Conservation (phyloP, 2,113 vertebrate species). For the Brevimyrus niger region DNA sequence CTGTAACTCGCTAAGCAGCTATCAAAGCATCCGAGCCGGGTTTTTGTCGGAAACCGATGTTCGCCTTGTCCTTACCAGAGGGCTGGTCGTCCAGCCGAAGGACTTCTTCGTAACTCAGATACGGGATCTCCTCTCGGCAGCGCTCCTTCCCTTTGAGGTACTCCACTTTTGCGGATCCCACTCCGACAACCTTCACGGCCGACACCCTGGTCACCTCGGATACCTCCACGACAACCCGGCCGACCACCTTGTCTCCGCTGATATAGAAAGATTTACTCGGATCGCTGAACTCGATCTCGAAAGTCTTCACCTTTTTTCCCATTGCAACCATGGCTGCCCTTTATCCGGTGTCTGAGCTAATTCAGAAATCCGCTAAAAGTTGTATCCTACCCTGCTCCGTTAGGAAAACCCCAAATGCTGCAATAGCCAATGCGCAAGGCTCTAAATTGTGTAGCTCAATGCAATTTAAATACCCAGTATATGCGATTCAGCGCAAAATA, state of each 20-base stretch:
- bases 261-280: slow-evolving; percentile 57
- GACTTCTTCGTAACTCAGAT: slow-evolving; percentile 65
- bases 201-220: slow-evolving; percentile 60
- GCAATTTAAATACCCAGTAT: neutral
- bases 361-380: neutral
- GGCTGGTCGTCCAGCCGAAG: slow-evolving; percentile 62
- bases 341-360: neutral
- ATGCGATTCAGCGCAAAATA: neutral
- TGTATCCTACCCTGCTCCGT: neutral
- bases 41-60: neutral
- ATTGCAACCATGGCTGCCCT: slow-evolving; percentile 51
- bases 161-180: slow-evolving; percentile 68
- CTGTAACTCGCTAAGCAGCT: neutral
- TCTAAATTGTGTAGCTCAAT: neutral
- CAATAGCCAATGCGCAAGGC: neutral
- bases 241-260: slow-evolving; percentile 73
- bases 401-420: neutral
- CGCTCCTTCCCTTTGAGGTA: slow-evolving; percentile 67
- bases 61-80: slow-evolving; percentile 42
- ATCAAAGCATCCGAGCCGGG: neutral
- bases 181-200: slow-evolving; percentile 58
- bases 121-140: slow-evolving; percentile 67
- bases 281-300: slow-evolving; percentile 62
- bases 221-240: slow-evolving; percentile 64
- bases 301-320: slow-evolving; percentile 66